Conservation (phyloP, 30 jellyfish, hydroid and myxozoan species). For the Hydractinia echinata region DNA sequence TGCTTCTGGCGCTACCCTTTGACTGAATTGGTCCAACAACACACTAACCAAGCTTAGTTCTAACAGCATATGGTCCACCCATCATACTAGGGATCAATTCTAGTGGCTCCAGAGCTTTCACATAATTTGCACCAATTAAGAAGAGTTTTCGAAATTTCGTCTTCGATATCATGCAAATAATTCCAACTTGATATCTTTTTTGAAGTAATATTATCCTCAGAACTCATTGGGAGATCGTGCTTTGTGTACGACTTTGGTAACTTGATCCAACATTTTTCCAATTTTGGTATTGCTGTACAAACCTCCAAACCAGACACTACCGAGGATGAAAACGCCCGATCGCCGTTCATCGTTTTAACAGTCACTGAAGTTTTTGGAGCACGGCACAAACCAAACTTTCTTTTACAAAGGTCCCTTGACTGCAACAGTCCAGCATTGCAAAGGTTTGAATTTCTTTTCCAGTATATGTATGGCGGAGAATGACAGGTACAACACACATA, state of each 20-base stretch:
- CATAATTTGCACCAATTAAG: too few relatives aligned
- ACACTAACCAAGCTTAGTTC: too few relatives aligned
- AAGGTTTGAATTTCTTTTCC: neutral
- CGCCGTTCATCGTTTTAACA: neutral
- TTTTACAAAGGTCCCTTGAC: neutral
- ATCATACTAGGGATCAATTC: too few relatives aligned
- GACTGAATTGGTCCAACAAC: too few relatives aligned
- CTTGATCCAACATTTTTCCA: neutral
- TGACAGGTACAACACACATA: constrained; percentile 2
- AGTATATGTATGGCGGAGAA: neutral
- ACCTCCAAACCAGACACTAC: neutral
- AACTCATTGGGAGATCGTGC: neutral
- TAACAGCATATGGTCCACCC: too few relatives aligned
- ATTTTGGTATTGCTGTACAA: neutral
- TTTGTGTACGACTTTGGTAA: neutral
- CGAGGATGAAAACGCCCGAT: neutral
- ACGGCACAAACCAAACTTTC: neutral
- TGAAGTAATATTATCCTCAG: neutral
- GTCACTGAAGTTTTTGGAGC: neutral
- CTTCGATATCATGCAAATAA: too few relatives aligned
- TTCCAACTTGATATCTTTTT: too few relatives aligned
- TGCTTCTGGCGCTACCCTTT: too few relatives aligned
- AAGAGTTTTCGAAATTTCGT: too few relatives aligned
- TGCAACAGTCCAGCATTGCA: constrained; percentile 1
- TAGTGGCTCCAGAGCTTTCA: too few relatives aligned